Base-by-base conservation (phyloP, 2,113 vertebrate species). In the Agapornis roseicollis region DNA sequence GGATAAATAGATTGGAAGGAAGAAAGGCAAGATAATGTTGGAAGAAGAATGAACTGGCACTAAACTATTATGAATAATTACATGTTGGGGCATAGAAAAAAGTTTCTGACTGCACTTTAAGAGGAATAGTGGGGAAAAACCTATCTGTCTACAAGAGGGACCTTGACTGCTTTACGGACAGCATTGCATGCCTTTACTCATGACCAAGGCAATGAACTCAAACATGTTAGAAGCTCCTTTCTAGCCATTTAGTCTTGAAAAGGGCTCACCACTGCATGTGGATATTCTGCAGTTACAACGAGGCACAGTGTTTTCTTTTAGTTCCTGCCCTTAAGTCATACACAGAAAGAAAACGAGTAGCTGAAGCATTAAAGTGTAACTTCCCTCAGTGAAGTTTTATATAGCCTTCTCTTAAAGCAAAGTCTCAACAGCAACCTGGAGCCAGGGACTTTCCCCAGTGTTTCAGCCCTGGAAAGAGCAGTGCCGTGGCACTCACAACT, bases 401-500 rank as follows among this genome's bases (percentile, higher is more conserved):
- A 69, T 44, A 33, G 35, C 35, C 10, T 29, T 7, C 17, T 44
- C 41, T 42, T 42, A 63, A 86, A 81, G 17, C 55, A 68, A 39
- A 46, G 39, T 19, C 2, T 22, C 53, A 7, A 11, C 11, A 16
- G 20, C 39, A 68, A 29, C 17, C 29, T 2, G 1, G 31, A 74
- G 12, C 47, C 31, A 47, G 23, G 53, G 41, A 12, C 42, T 66
- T 41, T 42, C 10, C 31, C 25, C 47, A 37, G 25, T 22, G 28
- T 46, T 6, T 63, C 53, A 31, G 53, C 12, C 25, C 20, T 12
- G 37, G 44, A 24, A 35, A 79, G 23, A 9, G 42, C n/a, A 47
- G 25, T 3, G 22, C 46, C 72, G 29, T 0, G 0, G 8, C 33
- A 66, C 33, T 33, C 12, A 2, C 46, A 47, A 41, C n/a, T 66